Conservation (phyloP, 2,113 vertebrate genomes). For the Chamaetylas fuelleborni region DNA sequence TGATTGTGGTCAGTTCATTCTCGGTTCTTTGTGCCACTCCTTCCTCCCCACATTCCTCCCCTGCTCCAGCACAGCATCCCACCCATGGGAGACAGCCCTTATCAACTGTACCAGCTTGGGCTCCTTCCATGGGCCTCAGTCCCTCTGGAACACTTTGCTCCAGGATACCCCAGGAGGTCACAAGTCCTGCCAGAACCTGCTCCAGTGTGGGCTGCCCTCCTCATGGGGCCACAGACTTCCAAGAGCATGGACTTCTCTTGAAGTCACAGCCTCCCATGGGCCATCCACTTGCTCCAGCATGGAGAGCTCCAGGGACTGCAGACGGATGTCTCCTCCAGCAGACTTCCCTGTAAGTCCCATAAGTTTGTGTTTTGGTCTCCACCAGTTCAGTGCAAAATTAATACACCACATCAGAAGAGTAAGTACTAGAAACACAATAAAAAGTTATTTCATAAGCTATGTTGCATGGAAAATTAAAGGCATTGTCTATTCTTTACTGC, state of each 20-base stretch:
- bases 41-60: neutral
- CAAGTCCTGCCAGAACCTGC: neutral
- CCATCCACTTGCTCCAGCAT: neutral
- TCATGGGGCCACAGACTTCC: neutral
- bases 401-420: neutral
- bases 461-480: neutral
- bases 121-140: rapidly evolving
- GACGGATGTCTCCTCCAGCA: neutral
- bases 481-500: neutral
- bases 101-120: rapidly evolving
- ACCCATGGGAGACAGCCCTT: neutral
- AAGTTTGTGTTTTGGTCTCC: neutral
- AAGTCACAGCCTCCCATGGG: neutral
- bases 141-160: neutral
- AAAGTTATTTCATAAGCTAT: neutral
- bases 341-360: rapidly evolving
- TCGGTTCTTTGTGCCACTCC: neutral
- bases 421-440: neutral
- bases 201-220: rapidly evolving
- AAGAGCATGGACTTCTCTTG: no score
- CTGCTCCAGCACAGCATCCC: neutral
- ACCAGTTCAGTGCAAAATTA: neutral
- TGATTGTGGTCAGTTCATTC: rapidly evolving
- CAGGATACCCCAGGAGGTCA: no score
- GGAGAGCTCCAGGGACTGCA: neutral